Percentiles rank a stretch among this genome's conserved stretches.
Evolutionary conservation across 2,888 invertebrate genomes (phyloP).

Genomic region (Apamea sordens): DNA sequence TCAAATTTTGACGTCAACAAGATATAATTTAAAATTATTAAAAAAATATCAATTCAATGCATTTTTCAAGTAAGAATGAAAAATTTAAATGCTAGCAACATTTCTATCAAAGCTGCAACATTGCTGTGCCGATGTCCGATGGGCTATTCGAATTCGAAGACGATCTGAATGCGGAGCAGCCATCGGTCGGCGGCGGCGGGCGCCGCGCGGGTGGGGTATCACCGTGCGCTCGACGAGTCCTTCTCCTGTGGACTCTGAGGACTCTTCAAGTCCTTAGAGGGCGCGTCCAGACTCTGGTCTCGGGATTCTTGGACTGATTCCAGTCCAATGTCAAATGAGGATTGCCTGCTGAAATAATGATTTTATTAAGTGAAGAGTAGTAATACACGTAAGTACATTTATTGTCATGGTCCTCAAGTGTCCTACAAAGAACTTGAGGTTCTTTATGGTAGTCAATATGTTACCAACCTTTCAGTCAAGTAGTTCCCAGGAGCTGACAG

Average conservation of each 20-base stretch:
- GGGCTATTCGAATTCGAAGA: constrained; percentile 65
- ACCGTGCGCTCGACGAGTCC: constrained; percentile 60
- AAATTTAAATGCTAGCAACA: constrained; percentile 48
- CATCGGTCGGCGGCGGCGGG: constrained; percentile 63
- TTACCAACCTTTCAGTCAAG: constrained; percentile 80
- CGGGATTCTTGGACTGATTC: constrained; percentile 84
- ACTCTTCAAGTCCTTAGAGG: constrained; percentile 61
- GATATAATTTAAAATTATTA: constrained; percentile 58
- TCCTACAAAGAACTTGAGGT: neutral
- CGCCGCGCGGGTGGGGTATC: constrained; percentile 69
- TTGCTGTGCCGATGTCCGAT: constrained; percentile 35
- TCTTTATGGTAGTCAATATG: neutral
- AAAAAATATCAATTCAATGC: constrained; percentile 65
- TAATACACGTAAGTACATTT: neutral
- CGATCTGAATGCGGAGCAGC: constrained; percentile 65
- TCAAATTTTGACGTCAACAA: constrained; percentile 60
- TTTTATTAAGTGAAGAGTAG: neutral
- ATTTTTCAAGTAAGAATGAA: constrained; percentile 48
- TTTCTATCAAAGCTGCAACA: constrained; percentile 44
- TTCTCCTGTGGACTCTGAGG: constrained; percentile 33
- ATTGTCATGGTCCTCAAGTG: neutral
- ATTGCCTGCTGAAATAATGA: constrained; percentile 75
- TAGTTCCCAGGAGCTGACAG: constrained; percentile 87
- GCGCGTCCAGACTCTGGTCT: constrained; percentile 74
- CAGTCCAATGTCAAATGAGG: constrained; percentile 84